phyloP scores from a whole-genome alignment of 2,797 vertebrate species.

The Scolopax bukidnonensis region DNA sequence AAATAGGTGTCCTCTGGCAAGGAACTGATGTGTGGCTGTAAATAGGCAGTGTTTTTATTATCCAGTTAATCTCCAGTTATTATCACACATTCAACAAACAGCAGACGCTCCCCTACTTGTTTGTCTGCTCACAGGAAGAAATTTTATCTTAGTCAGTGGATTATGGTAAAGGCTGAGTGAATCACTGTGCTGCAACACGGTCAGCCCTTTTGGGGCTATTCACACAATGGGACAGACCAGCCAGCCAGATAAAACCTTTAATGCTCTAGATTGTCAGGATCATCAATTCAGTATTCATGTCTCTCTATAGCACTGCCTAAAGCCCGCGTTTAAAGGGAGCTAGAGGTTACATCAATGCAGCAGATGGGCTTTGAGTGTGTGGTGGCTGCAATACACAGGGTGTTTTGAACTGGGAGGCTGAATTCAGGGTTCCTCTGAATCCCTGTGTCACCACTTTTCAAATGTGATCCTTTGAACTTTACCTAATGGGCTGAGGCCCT shows the following conservation, averaged over 20 bases:
- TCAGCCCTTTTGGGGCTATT: conserved; percentile 81
- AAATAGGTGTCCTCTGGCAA: conserved; percentile 70
- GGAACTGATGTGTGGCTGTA: conserved; percentile 75
- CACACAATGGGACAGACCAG: conserved; percentile 82
- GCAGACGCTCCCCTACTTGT: conserved; percentile 63
- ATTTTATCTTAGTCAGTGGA: conserved; percentile 81
- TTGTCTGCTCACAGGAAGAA: conserved; percentile 80
- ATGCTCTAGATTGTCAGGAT: conserved; percentile 76
- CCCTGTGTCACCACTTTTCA: conserved; percentile 35
- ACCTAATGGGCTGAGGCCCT: background rate
- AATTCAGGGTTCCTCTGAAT: background rate
- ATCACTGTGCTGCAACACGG: conserved; percentile 78
- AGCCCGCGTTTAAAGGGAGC: conserved; percentile 32
- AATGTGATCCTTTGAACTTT: background rate
- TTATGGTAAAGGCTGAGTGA: conserved; percentile 78
- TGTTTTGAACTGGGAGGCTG: background rate
- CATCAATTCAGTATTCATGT: conserved; percentile 82
- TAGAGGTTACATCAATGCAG: conserved; percentile 23
- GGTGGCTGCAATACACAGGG: background rate
- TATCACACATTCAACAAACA: conserved; percentile 80
- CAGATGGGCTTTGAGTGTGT: background rate
- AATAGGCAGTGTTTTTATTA: conserved; percentile 78
- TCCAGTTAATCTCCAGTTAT: conserved; percentile 81
- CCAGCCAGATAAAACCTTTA: conserved; percentile 74
- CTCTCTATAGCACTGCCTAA: conserved; percentile 47